Conservation (phyloP, 2,797 vertebrate species). For the Alectoris magna region DNA sequence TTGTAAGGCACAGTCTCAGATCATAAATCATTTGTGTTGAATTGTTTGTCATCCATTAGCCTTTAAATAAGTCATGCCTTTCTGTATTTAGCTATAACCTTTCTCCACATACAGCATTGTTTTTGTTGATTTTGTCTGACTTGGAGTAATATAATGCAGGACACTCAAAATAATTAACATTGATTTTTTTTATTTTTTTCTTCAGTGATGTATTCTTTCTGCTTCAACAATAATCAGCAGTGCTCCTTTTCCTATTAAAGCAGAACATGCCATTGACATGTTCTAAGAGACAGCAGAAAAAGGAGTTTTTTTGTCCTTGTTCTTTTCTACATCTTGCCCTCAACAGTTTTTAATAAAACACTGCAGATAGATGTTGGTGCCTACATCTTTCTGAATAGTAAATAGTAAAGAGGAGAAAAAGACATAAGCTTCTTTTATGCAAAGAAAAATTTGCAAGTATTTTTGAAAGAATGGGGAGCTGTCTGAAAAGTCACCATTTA, state of each 20-base stretch:
- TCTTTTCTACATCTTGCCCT: slow-evolving; percentile 4
- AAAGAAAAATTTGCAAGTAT: slow-evolving; percentile 2
- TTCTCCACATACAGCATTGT: not conserved
- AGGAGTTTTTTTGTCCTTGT: not conserved
- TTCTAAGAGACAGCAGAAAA: not conserved
- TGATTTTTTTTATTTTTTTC: slow-evolving; percentile 42
- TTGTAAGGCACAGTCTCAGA: slow-evolving; percentile 33
- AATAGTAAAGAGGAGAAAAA: not conserved
- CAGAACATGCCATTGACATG: not conserved
- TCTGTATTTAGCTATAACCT: slow-evolving; percentile 9
- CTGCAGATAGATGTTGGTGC: not conserved
- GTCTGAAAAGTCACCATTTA: not conserved
- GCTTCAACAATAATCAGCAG: slow-evolving; percentile 22
- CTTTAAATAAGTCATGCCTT: slow-evolving; percentile 41
- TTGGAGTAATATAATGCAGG: slow-evolving; percentile 7
- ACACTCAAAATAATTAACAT: slow-evolving; percentile 49
- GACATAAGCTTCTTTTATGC: not conserved
- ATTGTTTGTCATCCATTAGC: slow-evolving; percentile 9
- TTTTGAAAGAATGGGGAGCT: not conserved
- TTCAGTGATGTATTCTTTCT: slow-evolving; percentile 30
- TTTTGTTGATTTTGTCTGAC: slow-evolving; percentile 27
- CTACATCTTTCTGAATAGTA: slow-evolving; percentile 8
- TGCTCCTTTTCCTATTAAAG: slow-evolving; percentile 15
- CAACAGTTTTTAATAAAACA: slow-evolving; percentile 8
- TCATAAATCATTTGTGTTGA: slow-evolving; percentile 18